Evolutionary conservation across 2,113 vertebrate species (phyloP).

Genomic region (Salvator merianae): DNA sequence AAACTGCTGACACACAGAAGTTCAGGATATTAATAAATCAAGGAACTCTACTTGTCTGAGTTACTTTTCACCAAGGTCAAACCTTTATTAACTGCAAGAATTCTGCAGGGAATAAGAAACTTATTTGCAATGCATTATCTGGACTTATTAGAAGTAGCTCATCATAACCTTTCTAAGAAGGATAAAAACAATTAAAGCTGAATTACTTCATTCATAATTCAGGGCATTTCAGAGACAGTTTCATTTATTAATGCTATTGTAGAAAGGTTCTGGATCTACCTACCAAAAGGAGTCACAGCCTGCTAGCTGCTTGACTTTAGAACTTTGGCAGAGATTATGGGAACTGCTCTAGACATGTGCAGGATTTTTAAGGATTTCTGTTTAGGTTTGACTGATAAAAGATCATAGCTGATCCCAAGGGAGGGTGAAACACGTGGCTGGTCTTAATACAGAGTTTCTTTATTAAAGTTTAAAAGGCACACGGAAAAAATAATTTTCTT

Average conservation of each 20-base stretch:
- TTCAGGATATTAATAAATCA: conserved; percentile 70
- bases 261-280: conserved; percentile 52
- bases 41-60: conserved; percentile 69
- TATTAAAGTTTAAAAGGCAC: too few species aligned
- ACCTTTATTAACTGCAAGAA: conserved; percentile 61
- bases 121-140: conserved; percentile 65
- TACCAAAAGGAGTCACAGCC: conserved; percentile 15
- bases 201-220: conserved; percentile 71
- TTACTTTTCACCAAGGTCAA: conserved; percentile 72
- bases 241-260: conserved; percentile 65
- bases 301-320: too few species aligned
- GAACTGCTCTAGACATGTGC: too few species aligned
- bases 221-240: conserved; percentile 54
- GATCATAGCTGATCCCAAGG: too few species aligned
- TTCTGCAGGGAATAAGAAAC: conserved; percentile 59
- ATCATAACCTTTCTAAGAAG: conserved; percentile 67
- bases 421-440: too few species aligned
- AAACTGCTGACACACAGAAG: conserved; percentile 64
- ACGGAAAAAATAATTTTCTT: too few species aligned
- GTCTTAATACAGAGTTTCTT: too few species aligned
- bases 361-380: too few species aligned
- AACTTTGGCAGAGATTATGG: too few species aligned
- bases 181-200: conserved; percentile 60
- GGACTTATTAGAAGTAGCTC: conserved; percentile 62
- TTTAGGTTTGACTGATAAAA: too few species aligned